Conservation (phyloP, 2,797 vertebrate species). For the Eupleurogrammus muticus region DNA sequence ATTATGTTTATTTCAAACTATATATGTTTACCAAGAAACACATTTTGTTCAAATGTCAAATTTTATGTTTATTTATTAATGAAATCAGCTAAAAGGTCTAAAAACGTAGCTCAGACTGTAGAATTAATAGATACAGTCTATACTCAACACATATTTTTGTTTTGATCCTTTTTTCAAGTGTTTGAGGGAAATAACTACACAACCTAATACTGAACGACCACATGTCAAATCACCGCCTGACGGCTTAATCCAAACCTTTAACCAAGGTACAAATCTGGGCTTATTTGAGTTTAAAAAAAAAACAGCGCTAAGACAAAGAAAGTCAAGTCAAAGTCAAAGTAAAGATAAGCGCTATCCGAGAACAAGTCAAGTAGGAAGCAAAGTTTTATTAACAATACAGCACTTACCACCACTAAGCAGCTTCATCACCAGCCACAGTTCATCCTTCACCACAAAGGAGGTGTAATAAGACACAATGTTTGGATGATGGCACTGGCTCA, state of each 20-base stretch:
- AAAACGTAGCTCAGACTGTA: no score
- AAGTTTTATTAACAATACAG: slow-evolving; percentile 4
- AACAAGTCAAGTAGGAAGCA: background rate
- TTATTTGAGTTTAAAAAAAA: slow-evolving; percentile 8
- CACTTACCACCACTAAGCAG: slow-evolving; percentile 95
- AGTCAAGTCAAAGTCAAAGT: slow-evolving; percentile 29
- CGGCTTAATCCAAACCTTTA: slow-evolving; percentile 13
- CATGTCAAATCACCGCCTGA: background rate
- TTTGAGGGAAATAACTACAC: background rate
- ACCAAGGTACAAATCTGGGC: slow-evolving; percentile 11
- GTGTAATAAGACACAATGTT: slow-evolving; percentile 99
- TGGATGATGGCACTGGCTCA: slow-evolving; percentile 98
- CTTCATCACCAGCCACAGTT: slow-evolving; percentile 98
- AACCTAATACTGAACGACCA: background rate
- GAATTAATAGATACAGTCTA: no score
- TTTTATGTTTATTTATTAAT: no score
- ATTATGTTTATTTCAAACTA: no score
- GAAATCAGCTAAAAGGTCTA: no score
- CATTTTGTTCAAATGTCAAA: no score
- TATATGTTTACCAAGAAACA: no score
- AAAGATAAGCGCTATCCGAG: slow-evolving; percentile 12
- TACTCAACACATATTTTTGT: no score
- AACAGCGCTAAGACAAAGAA: background rate
- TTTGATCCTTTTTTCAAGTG: no score
- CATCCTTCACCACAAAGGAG: slow-evolving; percentile 98